These are phyloP conservation scores for Salarias fasciatus DNA, from an alignment of 2,797 vertebrate species.

Conservation along the genomic window DNA sequence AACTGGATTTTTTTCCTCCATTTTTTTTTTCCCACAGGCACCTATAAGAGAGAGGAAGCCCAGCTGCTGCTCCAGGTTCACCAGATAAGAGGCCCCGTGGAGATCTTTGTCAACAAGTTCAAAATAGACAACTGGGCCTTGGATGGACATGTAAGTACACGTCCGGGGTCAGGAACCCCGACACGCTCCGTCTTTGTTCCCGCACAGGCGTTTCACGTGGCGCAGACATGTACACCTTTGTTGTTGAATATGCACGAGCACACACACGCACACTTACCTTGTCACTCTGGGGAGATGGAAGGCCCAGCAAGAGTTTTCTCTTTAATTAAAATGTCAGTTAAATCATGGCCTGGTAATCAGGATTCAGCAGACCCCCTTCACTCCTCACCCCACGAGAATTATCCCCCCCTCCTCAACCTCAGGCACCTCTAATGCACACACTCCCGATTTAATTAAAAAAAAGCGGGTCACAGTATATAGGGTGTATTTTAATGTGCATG, in stretches of 20 bases:
- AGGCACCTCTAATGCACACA: slow-evolving; percentile 41
- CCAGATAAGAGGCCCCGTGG: slow-evolving; percentile 92
- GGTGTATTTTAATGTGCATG: slow-evolving; percentile 16
- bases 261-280: slow-evolving; percentile 66
- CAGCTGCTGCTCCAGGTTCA: slow-evolving; percentile 96
- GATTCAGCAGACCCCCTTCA: slow-evolving; percentile 70
- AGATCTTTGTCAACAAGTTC: slow-evolving; percentile 96
- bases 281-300: slow-evolving; percentile 78
- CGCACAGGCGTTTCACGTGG: slow-evolving; percentile 20
- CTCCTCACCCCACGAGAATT: slow-evolving; percentile 38
- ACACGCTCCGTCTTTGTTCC: slow-evolving; percentile 15
- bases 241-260: slow-evolving; percentile 55
- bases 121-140: slow-evolving; percentile 96
- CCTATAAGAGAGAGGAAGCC: slow-evolving; percentile 93
- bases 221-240: slow-evolving; percentile 24
- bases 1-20: no score
- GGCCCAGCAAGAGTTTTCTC: slow-evolving; percentile 79
- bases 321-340: slow-evolving; percentile 89
- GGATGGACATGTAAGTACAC: slow-evolving; percentile 92
- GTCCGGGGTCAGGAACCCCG: slow-evolving; percentile 18
- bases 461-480: slow-evolving; percentile 46
- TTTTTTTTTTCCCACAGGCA: slow-evolving; percentile 81
- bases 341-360: slow-evolving; percentile 86
- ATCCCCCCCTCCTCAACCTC: slow-evolving; percentile 43
- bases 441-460: slow-evolving; percentile 56